Base-by-base conservation (phyloP, 2,797 vertebrate genomes). In the Enteromius radiatus region DNA sequence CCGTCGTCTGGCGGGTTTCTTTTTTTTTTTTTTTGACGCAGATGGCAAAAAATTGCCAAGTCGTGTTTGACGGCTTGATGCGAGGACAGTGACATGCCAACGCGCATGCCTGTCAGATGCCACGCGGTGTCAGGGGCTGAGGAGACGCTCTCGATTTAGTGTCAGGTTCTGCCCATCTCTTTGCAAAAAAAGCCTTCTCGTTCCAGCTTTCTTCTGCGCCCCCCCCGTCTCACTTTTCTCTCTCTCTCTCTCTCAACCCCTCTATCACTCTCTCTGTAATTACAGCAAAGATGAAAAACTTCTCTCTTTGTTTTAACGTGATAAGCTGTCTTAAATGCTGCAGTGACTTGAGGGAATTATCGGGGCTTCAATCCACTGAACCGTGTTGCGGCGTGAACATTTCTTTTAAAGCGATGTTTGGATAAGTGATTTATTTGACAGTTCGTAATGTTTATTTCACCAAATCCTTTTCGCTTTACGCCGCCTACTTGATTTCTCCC, bases 71-170 rank as follows among this genome's bases (percentile, higher is more conserved):
- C 61, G 77, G 78, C 84, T 86, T 88, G 84, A 87, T 87, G 92
- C 82, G 89, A 91, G 93, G 92, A 93, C 93, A 93, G 92, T 91
- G 93, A 94, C 93, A 95, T 92, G 91, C 92, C 89, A 91, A 92
- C 91, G 92, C 91, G 91, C 92, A 92, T 86, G 93, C 89, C 93
- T 93, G 92, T 94, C 93, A 93, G 91, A 91, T 79, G 84, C 82
- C 85, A 80, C 59, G 36, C 83, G 76, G 84, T 86, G 77, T 87
- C 86, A 89, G 86, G 82, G 86, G 85, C 86, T 89, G 86, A 89
- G 78, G 77, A 85, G 88, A 89, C 36, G 28, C 21, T 68, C 84
- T 89, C 86, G 82, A 83, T 89, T 89, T 88, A 88, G 88, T 89
- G 88, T 89, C 88, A 89, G 88, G 85, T 86, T 87, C 85, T 89